Evolutionary conservation across 2,113 vertebrate species (phyloP).

Genomic region (Propithecus coquereli): DNA sequence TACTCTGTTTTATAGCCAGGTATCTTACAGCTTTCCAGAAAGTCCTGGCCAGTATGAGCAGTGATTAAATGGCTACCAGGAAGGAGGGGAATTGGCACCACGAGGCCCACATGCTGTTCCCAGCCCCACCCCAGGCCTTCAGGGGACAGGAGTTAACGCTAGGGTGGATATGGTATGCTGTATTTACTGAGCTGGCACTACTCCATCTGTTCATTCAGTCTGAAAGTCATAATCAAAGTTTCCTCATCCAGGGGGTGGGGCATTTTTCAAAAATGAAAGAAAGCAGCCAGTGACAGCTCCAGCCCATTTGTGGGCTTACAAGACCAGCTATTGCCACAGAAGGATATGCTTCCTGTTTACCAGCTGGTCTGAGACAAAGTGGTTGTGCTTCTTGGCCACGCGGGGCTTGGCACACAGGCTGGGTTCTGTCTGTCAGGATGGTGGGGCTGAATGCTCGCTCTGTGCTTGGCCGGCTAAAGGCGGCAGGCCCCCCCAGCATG

Average conservation of each 20-base stretch:
- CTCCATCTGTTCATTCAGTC: conserved; percentile 10
- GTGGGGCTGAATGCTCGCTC: conserved; percentile 39
- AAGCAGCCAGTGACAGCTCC: neutral
- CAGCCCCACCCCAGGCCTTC: neutral
- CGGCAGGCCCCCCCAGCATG: neutral
- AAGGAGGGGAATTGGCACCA: neutral
- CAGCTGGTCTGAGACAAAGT: neutral
- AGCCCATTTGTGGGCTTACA: neutral
- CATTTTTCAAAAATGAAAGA: conserved; percentile 34
- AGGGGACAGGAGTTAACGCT: neutral
- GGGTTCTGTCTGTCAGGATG: neutral
- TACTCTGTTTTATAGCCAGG: neutral
- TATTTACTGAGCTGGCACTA: neutral
- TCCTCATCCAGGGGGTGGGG: neutral
- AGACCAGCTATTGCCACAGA: neutral
- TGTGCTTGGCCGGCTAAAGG: conserved; percentile 16
- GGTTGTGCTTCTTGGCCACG: neutral
- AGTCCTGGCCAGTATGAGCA: neutral
- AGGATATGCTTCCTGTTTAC: conserved; percentile 50
- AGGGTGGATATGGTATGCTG: neutral
- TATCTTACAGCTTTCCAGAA: neutral
- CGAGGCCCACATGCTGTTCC: neutral
- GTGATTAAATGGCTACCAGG: neutral
- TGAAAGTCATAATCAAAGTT: conserved; percentile 23
- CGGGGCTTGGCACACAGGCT: neutral